These are phyloP conservation scores for Amorpha juglandis DNA, from an alignment of 2,888 invertebrate genomes.

Conservation along the genomic window DNA sequence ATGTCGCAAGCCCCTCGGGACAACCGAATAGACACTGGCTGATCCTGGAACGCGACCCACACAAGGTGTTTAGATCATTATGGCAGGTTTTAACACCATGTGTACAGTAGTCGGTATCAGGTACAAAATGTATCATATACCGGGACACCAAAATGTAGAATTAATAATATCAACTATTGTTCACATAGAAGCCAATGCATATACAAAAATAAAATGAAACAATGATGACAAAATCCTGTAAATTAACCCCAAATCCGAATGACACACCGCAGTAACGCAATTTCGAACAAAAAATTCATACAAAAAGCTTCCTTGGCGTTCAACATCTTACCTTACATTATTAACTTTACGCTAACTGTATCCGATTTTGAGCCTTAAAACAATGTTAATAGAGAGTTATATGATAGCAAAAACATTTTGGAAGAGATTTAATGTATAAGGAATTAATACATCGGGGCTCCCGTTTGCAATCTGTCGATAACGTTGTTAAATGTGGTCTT, in stretches of 20 bases:
- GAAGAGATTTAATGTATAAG: constrained; percentile 32
- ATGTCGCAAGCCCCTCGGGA: no score
- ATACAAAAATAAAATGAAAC: no score
- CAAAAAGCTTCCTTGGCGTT: constrained; percentile 24
- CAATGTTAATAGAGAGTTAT: not conserved
- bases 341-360: not conserved
- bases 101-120: no score
- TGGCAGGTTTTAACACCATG: no score
- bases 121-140: no score
- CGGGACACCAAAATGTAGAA: no score
- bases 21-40: no score
- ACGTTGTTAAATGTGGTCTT: constrained; percentile 37
- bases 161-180: no score
- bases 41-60: no score
- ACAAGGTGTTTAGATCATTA: no score
- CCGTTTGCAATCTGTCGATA: constrained; percentile 57
- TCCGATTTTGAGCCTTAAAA: not conserved
- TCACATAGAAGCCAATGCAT: no score
- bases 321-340: constrained; percentile 12
- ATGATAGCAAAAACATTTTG: not conserved
- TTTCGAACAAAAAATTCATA: constrained; percentile 39
- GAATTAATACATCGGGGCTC: constrained; percentile 31
- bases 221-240: constrained; percentile 44
- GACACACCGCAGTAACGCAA: constrained; percentile 28
- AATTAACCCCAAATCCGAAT: constrained; percentile 30